A percentile compares a stretch with the other conserved stretches of the same genome.
phyloP scores from a whole-genome alignment of 2,113 vertebrate genomes.

The Leptodactylus fuscus region DNA sequence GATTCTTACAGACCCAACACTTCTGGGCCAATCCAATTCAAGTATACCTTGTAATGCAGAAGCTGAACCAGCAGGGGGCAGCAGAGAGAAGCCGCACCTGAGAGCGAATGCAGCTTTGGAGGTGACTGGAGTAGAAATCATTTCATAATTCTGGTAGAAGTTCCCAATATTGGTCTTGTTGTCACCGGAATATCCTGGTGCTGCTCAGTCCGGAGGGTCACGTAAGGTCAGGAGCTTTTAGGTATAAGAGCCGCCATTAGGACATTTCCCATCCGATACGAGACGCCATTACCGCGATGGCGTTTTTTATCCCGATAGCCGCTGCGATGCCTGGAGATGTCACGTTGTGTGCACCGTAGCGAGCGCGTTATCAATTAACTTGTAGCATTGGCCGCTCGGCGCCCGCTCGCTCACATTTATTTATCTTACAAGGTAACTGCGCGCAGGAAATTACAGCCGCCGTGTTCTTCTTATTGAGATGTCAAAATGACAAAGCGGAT shows the following conservation, averaged over 20 bases:
- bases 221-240: not conserved
- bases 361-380: constrained; percentile 10
- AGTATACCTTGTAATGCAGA: too few relatives aligned
- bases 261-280: not conserved
- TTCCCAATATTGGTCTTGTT: not conserved
- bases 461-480: constrained; percentile 44
- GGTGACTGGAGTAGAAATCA: not conserved
- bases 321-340: not conserved
- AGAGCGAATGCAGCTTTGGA: not conserved
- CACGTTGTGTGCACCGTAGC: not conserved
- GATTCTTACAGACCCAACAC: too few relatives aligned
- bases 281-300: constrained; percentile 1
- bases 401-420: constrained; percentile 17
- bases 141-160: not conserved
- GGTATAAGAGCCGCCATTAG: not conserved
- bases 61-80: not conserved
- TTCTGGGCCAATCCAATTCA: too few relatives aligned
- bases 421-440: constrained; percentile 25
- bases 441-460: constrained; percentile 33
- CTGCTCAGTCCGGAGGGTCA: not conserved
- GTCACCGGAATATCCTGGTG: too few relatives aligned
- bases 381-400: not conserved
- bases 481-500: constrained; percentile 38
- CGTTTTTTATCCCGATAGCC: not conserved
- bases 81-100: not conserved